Evolutionary conservation across 2,113 vertebrate genomes (phyloP).

Genomic region (Merops nubicus): DNA sequence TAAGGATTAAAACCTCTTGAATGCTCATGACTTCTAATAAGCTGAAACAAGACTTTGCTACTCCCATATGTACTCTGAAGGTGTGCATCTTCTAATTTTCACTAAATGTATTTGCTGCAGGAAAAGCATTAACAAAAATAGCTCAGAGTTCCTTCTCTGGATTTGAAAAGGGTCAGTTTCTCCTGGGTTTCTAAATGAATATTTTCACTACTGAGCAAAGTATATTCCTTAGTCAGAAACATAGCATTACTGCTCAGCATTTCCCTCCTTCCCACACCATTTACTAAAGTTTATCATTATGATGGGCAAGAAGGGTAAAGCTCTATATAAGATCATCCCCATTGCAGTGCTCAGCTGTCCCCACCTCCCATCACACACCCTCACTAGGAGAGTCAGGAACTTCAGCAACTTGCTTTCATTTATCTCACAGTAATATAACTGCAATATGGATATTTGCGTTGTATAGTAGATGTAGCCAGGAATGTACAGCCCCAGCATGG

Average conservation of each 20-base stretch:
- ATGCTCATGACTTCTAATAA: background rate
- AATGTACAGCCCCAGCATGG: background rate
- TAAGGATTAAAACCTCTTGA: background rate
- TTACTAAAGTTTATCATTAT: fast-evolving
- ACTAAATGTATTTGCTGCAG: background rate
- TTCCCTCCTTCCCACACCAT: background rate
- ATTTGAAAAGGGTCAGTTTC: background rate
- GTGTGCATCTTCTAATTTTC: background rate
- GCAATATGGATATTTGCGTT: fast-evolving
- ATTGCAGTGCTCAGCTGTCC: background rate
- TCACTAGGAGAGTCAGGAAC: background rate
- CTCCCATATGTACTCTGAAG: background rate
- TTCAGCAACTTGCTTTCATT: background rate
- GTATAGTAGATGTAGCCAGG: background rate
- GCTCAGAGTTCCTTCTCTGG: background rate
- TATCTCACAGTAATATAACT: background rate
- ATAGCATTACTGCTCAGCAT: background rate
- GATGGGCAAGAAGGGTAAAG: background rate
- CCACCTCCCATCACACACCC: background rate
- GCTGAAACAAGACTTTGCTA: background rate
- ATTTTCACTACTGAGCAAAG: background rate
- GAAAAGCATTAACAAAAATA: background rate
- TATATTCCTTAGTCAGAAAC: background rate
- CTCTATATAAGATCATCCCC: fast-evolving
- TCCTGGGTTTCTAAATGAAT: background rate